Percentiles rank a stretch among this genome's conserved stretches.
Conservation (phyloP, 1,140 invertebrate species). For the Elymnias hypermnestra region DNA sequence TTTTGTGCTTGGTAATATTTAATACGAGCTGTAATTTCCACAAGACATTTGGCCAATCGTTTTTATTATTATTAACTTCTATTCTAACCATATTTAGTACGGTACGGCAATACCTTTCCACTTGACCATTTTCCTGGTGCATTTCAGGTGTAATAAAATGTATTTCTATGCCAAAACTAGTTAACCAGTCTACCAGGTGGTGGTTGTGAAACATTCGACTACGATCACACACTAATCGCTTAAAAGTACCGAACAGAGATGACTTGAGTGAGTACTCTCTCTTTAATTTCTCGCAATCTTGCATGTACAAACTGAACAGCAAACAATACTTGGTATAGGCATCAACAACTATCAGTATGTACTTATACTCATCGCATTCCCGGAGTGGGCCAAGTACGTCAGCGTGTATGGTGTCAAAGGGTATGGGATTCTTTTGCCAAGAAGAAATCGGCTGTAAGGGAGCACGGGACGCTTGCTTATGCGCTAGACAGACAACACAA, state of each 20-base stretch:
- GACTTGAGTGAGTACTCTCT: background rate
- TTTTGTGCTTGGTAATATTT: slow-evolving; percentile 19
- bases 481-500: slow-evolving; percentile 13
- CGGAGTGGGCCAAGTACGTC: slow-evolving; percentile 11
- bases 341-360: slow-evolving; percentile 9
- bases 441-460: slow-evolving; percentile 9
- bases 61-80: slow-evolving; percentile 3
- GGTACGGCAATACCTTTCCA: slow-evolving; percentile 13
- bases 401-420: slow-evolving; percentile 7
- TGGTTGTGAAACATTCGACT: slow-evolving; percentile 9
- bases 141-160: slow-evolving; percentile 23
- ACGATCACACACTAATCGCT: slow-evolving; percentile 4
- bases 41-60: slow-evolving; percentile 9
- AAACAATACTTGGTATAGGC: slow-evolving; percentile 12
- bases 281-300: slow-evolving; percentile 2
- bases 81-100: slow-evolving; percentile 19
- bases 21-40: slow-evolving; percentile 17
- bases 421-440: slow-evolving; percentile 7
- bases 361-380: slow-evolving; percentile 6
- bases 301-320: slow-evolving; percentile 8
- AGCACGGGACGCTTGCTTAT: slow-evolving; percentile 8
- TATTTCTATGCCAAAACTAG: slow-evolving; percentile 7
- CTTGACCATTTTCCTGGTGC: slow-evolving; percentile 20
- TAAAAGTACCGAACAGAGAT: slow-evolving; percentile 13
- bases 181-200: slow-evolving; percentile 1